phyloP scores from a whole-genome alignment of 2,113 vertebrate species.

The Mesembrinibis cayennensis region DNA sequence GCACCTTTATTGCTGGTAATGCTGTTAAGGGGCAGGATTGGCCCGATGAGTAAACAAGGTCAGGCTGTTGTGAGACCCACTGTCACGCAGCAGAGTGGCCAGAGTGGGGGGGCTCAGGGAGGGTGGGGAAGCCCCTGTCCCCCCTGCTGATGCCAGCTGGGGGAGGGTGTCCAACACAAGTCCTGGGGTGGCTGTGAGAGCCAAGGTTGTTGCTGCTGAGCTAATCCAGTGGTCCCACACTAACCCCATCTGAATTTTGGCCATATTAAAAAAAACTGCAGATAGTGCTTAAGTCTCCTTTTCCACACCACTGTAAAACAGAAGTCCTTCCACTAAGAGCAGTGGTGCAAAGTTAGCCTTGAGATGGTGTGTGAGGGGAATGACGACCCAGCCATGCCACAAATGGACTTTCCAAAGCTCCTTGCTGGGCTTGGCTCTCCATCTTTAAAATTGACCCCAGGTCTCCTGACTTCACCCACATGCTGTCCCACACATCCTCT shows the following conservation, averaged over 20 bases:
- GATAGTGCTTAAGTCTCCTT: neutral
- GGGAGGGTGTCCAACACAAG: neutral
- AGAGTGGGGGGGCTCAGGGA: accelerated
- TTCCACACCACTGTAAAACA: neutral
- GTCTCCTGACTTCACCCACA: neutral
- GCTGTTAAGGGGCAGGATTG: neutral
- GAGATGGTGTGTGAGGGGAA: neutral
- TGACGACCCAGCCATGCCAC: neutral
- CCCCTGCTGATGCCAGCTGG: accelerated
- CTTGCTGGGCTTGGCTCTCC: neutral
- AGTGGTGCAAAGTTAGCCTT: neutral
- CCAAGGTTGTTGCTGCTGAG: neutral
- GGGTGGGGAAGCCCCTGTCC: neutral
- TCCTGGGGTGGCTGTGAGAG: neutral
- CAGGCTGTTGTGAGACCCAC: neutral
- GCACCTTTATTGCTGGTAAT: slow-evolving; percentile 59
- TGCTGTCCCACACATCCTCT: neutral
- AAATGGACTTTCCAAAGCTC: neutral
- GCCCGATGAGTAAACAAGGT: neutral
- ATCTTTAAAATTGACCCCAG: neutral
- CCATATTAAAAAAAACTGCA: neutral
- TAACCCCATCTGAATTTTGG: neutral
- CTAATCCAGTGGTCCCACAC: neutral
- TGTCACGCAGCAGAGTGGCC: neutral
- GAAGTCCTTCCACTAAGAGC: neutral